phyloP scores from a whole-genome alignment of 2,797 vertebrate species.

The Molossus alvarezi region DNA sequence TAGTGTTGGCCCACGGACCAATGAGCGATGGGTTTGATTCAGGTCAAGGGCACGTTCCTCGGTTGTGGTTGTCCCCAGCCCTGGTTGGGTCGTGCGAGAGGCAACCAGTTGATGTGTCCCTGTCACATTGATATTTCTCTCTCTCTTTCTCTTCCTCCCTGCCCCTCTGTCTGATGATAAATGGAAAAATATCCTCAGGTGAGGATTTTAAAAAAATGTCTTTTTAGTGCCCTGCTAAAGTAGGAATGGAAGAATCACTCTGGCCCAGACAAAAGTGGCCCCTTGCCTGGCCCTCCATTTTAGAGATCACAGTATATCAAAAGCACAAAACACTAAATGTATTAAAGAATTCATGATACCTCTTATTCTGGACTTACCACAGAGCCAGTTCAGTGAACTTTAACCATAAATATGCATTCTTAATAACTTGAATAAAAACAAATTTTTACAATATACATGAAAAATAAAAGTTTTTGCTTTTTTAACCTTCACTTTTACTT shows the following conservation, averaged over 20 bases:
- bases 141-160: too few relatives aligned
- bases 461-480: neutral
- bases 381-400: neutral
- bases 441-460: neutral
- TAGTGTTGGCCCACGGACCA: too few relatives aligned
- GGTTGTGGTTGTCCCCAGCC: too few relatives aligned
- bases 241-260: neutral
- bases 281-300: neutral
- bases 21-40: too few relatives aligned
- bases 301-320: neutral
- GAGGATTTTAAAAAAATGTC: neutral
- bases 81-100: too few relatives aligned
- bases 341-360: neutral
- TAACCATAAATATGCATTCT: neutral
- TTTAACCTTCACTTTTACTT: neutral
- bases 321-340: neutral
- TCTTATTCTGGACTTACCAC: neutral
- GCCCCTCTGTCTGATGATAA: too few relatives aligned
- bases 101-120: too few relatives aligned
- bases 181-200: too few relatives aligned
- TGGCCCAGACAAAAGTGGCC: neutral
- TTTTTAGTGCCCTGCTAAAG: neutral
- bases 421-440: constrained; percentile 10
- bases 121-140: too few relatives aligned
- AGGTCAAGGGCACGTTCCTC: too few relatives aligned